Evolutionary conservation across 2,888 invertebrate genomes (phyloP).

Genomic region (Melipona bicolor): DNA sequence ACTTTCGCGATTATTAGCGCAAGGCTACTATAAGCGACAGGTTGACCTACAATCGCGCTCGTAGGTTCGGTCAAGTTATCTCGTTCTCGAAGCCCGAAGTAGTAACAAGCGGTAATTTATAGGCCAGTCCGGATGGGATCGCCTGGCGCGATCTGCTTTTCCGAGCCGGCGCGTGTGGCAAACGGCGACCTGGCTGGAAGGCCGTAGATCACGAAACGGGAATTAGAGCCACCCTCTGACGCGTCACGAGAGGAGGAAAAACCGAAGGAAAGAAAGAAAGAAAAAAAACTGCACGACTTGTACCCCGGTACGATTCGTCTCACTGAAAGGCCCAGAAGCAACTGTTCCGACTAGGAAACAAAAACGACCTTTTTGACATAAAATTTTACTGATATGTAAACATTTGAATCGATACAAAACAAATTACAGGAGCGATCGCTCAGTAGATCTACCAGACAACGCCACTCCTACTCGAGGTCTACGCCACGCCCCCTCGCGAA

Average conservation of each 20-base stretch:
- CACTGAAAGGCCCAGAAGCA: too few relatives aligned
- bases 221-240: conserved; percentile 3
- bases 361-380: too few relatives aligned
- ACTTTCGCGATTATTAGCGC: background rate
- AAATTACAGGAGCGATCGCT: too few relatives aligned
- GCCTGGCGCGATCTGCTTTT: background rate
- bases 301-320: too few relatives aligned
- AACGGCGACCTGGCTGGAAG: background rate
- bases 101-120: conserved; percentile 12
- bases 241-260: background rate
- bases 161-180: background rate
- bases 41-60: background rate
- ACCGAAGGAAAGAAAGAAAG: background rate
- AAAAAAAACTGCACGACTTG: too few relatives aligned
- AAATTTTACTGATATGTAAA: too few relatives aligned
- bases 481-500: too few relatives aligned
- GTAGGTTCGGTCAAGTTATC: background rate
- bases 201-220: conserved; percentile 32
- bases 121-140: background rate
- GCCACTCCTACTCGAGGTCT: too few relatives aligned
- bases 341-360: too few relatives aligned
- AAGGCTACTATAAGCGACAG: background rate
- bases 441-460: too few relatives aligned
- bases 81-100: background rate
- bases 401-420: too few relatives aligned